Percentiles rank a stretch among this genome's conserved stretches.
Conservation (phyloP, 2,113 vertebrate species). For the Taurulus bubalis region DNA sequence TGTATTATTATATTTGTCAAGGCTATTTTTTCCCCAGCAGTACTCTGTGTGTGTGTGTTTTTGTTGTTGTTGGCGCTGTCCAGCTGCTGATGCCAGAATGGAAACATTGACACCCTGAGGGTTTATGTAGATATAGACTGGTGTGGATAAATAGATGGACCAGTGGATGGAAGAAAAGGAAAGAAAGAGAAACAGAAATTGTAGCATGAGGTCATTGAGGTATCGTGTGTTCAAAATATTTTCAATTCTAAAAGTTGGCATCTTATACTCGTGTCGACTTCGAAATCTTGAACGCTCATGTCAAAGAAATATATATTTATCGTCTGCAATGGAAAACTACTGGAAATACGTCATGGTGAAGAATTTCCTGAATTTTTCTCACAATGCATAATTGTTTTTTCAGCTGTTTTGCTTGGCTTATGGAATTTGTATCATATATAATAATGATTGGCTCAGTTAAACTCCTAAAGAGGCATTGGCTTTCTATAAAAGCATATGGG, state of each 20-base stretch:
- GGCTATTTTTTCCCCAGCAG: slow-evolving; percentile 18
- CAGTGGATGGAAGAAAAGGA: not conserved
- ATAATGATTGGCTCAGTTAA: not conserved
- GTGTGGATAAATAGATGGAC: slow-evolving; percentile 6
- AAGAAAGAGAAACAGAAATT: not conserved
- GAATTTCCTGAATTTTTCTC: not conserved
- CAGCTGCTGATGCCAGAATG: slow-evolving; percentile 20
- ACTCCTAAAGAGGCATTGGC: not conserved
- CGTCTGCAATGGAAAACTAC: slow-evolving; percentile 28
- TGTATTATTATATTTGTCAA: slow-evolving; percentile 46
- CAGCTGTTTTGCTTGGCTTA: not conserved
- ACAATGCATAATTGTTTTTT: not conserved
- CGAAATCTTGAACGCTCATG: not conserved
- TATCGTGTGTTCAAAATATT: not conserved
- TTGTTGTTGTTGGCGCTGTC: slow-evolving; percentile 27
- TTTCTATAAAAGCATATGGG: not conserved
- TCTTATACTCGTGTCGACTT: not conserved
- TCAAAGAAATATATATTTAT: slow-evolving; percentile 23
- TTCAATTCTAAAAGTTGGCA: not conserved
- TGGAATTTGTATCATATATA: slow-evolving; percentile 9
- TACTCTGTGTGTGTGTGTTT: slow-evolving; percentile 18
- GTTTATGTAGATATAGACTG: not conserved
- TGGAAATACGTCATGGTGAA: not conserved
- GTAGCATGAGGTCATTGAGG: not conserved
- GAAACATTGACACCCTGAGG: slow-evolving; percentile 16